A percentile compares a stretch with the other conserved stretches of the same genome.
phyloP scores from a whole-genome alignment of 2,113 vertebrate species.

The Cnemophilus loriae region DNA sequence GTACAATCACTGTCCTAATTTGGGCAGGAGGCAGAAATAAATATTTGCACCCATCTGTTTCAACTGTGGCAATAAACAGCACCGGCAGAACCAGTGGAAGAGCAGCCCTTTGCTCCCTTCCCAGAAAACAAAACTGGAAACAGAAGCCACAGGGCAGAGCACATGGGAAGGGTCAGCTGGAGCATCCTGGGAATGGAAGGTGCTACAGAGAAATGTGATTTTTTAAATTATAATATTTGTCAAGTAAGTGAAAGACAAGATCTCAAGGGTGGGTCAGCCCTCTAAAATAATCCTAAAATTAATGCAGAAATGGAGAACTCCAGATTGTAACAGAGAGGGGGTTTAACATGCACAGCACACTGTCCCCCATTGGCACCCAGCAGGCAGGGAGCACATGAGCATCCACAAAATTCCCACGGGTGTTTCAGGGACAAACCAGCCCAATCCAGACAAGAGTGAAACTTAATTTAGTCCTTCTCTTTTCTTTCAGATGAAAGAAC shows the following conservation, averaged over 20 bases:
- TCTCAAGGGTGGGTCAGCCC: not conserved
- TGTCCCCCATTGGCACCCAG: not conserved
- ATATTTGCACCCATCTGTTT: not conserved
- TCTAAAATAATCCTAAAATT: not conserved
- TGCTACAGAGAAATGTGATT: not conserved
- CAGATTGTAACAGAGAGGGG: not conserved
- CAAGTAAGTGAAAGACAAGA: not conserved
- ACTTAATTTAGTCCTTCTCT: not conserved
- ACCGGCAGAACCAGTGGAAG: accelerated
- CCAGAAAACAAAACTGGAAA: not conserved
- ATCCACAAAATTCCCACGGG: not conserved
- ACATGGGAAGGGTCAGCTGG: not conserved
- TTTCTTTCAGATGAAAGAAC: not conserved
- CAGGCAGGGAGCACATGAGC: not conserved
- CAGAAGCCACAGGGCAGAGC: not conserved
- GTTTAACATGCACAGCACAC: not conserved
- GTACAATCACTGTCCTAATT: not conserved
- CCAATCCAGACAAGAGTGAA: not conserved
- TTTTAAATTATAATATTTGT: not conserved
- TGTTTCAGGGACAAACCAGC: not conserved
- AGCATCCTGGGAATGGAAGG: not conserved
- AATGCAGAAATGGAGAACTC: not conserved
- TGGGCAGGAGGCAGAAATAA: not conserved
- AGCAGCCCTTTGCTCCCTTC: not conserved
- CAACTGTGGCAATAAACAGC: not conserved